phyloP scores from a whole-genome alignment of 2,113 vertebrate genomes.

The Columba livia region DNA sequence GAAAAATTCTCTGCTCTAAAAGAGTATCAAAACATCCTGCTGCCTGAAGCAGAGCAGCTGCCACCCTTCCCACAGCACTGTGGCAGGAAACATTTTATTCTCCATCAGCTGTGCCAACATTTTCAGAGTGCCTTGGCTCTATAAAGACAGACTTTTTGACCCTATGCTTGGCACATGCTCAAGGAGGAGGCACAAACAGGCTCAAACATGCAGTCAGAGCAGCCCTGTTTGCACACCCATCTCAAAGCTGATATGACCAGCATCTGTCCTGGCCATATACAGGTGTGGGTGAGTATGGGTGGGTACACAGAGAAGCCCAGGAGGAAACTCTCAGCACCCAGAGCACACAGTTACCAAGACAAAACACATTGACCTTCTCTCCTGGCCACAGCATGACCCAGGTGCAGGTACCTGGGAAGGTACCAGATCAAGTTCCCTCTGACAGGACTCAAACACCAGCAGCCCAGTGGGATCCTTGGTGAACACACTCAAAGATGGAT shows the following conservation, averaged over 20 bases:
- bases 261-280: not conserved
- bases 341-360: fast-evolving
- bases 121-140: not conserved
- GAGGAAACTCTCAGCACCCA: not conserved
- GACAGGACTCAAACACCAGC: not conserved
- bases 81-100: constrained; percentile 15
- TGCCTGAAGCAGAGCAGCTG: not conserved
- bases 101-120: not conserved
- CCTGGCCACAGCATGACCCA: not conserved
- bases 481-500: not conserved
- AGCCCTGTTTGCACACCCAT: not conserved
- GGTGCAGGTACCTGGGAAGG: not conserved
- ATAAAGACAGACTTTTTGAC: not conserved
- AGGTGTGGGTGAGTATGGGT: not conserved
- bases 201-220: fast-evolving
- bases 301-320: not conserved
- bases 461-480: not conserved
- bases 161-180: not conserved
- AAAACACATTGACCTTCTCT: fast-evolving
- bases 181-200: not conserved
- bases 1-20: not conserved
- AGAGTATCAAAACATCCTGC: not conserved
- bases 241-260: fast-evolving
- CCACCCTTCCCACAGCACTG: not conserved
- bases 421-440: not conserved